A percentile compares a stretch with the other conserved stretches of the same genome.
phyloP scores from a whole-genome alignment of 1,140 invertebrate species.

The Lepidurus couesii region DNA sequence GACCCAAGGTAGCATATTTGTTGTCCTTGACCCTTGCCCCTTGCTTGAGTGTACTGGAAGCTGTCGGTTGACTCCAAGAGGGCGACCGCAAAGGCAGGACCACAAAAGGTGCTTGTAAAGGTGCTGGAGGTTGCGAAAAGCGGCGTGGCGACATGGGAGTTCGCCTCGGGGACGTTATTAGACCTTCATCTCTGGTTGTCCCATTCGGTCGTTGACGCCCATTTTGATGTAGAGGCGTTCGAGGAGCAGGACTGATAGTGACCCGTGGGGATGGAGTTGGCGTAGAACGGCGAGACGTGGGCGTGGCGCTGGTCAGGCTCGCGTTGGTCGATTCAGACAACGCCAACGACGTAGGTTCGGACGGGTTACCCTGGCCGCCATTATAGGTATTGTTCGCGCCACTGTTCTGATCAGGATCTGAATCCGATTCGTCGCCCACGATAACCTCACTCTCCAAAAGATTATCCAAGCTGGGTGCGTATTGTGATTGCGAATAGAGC shows the following conservation, averaged over 20 bases:
- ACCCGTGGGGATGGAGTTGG: conserved; percentile 23
- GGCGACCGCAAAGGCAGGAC: conserved; percentile 1
- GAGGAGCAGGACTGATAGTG: conserved; percentile 17
- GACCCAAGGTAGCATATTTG: conserved; percentile 26
- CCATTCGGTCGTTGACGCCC: not conserved
- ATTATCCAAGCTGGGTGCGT: conserved; percentile 30
- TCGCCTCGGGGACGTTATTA: not conserved
- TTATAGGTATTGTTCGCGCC: not conserved
- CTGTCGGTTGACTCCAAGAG: conserved; percentile 11
- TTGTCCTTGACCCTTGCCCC: conserved; percentile 26
- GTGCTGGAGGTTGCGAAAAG: conserved; percentile 9
- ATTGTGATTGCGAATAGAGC: not conserved
- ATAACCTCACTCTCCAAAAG: conserved; percentile 33
- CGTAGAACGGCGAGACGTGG: conserved; percentile 20
- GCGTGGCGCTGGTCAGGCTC: conserved; percentile 25
- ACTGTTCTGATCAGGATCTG: not conserved
- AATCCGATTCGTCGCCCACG: conserved; percentile 30
- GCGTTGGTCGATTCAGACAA: conserved; percentile 19
- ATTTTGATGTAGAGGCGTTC: conserved; percentile 6
- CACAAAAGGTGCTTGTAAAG: not conserved
- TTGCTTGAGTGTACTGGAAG: conserved; percentile 10
- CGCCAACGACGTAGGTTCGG: not conserved
- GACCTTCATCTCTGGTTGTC: not conserved
- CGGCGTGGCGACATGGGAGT: conserved; percentile 8
- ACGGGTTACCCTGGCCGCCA: not conserved